A percentile compares a stretch with the other conserved stretches of the same genome.
Evolutionary conservation across 2,888 invertebrate species (phyloP).

Genomic region (Sphaerophoria rueppellii): DNA sequence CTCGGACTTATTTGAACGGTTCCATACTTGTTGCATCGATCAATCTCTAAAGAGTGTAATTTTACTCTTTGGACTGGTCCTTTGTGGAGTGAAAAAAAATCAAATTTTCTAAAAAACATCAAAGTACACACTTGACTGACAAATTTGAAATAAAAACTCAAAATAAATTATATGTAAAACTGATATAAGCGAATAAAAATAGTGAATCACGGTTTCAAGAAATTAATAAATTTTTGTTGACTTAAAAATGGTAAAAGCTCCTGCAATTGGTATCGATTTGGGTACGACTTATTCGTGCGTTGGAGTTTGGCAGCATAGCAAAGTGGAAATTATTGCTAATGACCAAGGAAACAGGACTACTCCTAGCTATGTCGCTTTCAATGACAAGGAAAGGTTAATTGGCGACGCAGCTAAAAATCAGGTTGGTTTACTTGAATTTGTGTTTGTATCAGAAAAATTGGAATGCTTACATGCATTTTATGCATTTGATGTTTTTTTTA

Average conservation of each 20-base stretch:
- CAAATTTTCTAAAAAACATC: background rate
- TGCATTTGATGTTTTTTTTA: too few relatives aligned
- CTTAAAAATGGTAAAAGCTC: constrained; percentile 81
- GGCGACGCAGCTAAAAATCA: constrained; percentile 95
- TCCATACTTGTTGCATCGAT: background rate
- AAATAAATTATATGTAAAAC: background rate
- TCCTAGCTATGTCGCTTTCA: constrained; percentile 94
- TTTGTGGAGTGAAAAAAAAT: constrained; percentile 1
- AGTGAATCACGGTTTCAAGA: background rate
- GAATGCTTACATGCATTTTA: too few relatives aligned
- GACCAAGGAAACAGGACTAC: constrained; percentile 95
- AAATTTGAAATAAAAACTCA: background rate
- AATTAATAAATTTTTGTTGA: background rate
- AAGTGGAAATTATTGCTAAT: constrained; percentile 93
- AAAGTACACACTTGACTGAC: constrained; percentile 11
- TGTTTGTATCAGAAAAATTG: too few relatives aligned
- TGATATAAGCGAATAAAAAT: background rate
- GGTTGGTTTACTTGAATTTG: constrained; percentile 80
- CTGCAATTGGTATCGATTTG: constrained; percentile 90
- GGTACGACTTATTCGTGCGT: constrained; percentile 95
- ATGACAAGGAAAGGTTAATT: constrained; percentile 91
- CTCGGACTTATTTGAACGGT: constrained; percentile 19
- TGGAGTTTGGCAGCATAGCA: constrained; percentile 92
- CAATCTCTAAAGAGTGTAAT: background rate
- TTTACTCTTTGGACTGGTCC: constrained; percentile 1